A percentile compares a stretch with the other conserved stretches of the same genome.
Conservation (phyloP, 1,140 invertebrate genomes). For the Maconellicoccus hirsutus region DNA sequence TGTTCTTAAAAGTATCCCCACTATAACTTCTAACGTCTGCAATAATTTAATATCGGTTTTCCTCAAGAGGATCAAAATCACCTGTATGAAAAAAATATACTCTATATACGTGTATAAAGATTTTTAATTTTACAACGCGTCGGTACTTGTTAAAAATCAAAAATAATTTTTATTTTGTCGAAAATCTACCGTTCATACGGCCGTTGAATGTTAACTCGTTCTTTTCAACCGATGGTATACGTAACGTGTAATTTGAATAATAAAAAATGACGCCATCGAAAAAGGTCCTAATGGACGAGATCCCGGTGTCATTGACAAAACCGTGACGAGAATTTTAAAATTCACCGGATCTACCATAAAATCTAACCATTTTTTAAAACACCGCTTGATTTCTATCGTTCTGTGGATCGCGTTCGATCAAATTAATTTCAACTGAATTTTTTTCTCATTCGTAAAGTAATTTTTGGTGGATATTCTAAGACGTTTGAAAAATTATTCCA, state of each 20-base stretch:
- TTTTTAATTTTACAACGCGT: no score
- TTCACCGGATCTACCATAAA: no score
- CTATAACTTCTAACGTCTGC: neutral
- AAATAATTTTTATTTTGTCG: no score
- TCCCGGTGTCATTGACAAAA: neutral
- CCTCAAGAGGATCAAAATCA: neutral
- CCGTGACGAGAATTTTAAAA: neutral
- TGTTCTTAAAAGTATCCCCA: neutral
- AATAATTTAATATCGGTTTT: constrained; percentile 2
- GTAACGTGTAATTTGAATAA: neutral
- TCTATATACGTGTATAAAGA: neutral
- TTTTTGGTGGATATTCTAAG: no score
- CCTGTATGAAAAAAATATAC: neutral
- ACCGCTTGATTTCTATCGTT: no score
- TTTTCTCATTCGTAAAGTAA: no score
- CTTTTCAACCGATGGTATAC: neutral
- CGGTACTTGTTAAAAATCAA: no score
- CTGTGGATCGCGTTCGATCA: no score
- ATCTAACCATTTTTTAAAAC: no score
- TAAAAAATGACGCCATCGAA: neutral
- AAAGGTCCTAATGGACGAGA: neutral
- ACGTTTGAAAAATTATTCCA: no score
- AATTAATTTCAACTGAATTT: no score
- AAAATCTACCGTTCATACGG: no score
- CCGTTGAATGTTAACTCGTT: neutral